A percentile compares a stretch with the other conserved stretches of the same genome.
Evolutionary conservation across 2,888 invertebrate species (phyloP).

Genomic region (Nymphalis urticae): DNA sequence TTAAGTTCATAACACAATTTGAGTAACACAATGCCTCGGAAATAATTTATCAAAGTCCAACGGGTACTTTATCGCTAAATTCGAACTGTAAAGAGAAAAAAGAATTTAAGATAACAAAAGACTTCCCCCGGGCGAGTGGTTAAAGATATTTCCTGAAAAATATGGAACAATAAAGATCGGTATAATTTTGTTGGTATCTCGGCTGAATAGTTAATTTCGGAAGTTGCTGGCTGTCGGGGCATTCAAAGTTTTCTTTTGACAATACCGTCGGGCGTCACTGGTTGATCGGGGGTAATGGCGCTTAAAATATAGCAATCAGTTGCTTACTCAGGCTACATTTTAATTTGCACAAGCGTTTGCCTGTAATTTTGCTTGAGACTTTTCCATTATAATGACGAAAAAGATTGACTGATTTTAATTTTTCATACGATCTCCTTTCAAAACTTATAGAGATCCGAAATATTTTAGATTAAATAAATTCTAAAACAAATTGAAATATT

Average conservation of each 20-base stretch:
- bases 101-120: slow-evolving; percentile 57
- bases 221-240: slow-evolving; percentile 39
- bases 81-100: slow-evolving; percentile 46
- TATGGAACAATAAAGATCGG: slow-evolving; percentile 56
- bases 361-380: neutral
- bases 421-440: too few species aligned
- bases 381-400: neutral
- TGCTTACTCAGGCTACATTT: neutral
- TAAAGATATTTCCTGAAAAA: slow-evolving; percentile 48
- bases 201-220: slow-evolving; percentile 49
- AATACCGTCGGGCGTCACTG: slow-evolving; percentile 38
- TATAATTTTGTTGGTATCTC: slow-evolving; percentile 52
- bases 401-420: neutral
- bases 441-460: too few species aligned
- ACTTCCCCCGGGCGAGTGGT: slow-evolving; percentile 36
- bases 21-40: slow-evolving; percentile 10
- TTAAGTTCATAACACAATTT: slow-evolving; percentile 11
- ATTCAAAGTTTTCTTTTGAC: slow-evolving; percentile 62
- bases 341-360: neutral
- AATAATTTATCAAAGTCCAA: slow-evolving; percentile 55
- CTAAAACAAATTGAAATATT: too few species aligned
- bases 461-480: too few species aligned
- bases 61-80: slow-evolving; percentile 54
- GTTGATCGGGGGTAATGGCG: slow-evolving; percentile 62
- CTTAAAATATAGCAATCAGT: slow-evolving; percentile 9